Evolutionary conservation across 2,888 invertebrate species (phyloP).

Genomic region (Zygothrica quintamaculata): DNA sequence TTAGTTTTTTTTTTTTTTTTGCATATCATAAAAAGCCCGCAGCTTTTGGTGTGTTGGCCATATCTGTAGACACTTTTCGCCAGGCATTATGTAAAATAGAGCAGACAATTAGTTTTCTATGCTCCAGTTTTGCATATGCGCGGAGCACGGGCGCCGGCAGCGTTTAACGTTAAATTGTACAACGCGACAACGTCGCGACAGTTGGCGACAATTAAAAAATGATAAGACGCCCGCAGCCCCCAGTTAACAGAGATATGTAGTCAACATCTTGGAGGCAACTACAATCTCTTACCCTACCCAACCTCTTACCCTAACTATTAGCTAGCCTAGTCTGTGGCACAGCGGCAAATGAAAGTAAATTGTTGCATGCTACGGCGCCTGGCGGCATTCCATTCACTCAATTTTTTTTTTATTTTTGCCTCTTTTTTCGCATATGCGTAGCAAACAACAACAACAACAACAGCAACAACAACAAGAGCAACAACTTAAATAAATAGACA

Average conservation of each 20-base stretch:
- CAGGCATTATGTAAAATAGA: conserved; percentile 82
- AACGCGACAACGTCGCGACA: conserved; percentile 29
- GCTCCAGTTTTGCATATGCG: conserved; percentile 78
- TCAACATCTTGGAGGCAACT: too few relatives aligned
- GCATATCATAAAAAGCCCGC: conserved; percentile 25
- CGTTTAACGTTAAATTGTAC: conserved; percentile 10
- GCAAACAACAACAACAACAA: conserved; percentile 24
- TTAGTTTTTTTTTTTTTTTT: neutral
- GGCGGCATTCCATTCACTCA: conserved; percentile 75
- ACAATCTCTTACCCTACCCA: too few relatives aligned
- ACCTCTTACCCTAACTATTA: too few relatives aligned
- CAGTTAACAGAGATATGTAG: conserved; percentile 14
- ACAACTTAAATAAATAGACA: conserved; percentile 10
- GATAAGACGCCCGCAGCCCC: conserved; percentile 69
- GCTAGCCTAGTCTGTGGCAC: conserved; percentile 21
- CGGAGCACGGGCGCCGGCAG: conserved; percentile 6
- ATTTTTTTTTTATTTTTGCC: conserved; percentile 44
- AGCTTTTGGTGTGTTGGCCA: conserved; percentile 5
- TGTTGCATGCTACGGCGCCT: conserved; percentile 65
- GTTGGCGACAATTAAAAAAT: conserved; percentile 73
- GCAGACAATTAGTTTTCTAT: conserved; percentile 83
- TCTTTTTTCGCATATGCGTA: conserved; percentile 69
- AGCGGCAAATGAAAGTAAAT: conserved; percentile 75
- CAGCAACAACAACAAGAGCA: too few relatives aligned
- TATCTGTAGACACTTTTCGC: conserved; percentile 17